Percentiles rank a stretch among this genome's conserved stretches.
Conservation (phyloP, 1,140 invertebrate species). For the Ceratosolen fusciceps region DNA sequence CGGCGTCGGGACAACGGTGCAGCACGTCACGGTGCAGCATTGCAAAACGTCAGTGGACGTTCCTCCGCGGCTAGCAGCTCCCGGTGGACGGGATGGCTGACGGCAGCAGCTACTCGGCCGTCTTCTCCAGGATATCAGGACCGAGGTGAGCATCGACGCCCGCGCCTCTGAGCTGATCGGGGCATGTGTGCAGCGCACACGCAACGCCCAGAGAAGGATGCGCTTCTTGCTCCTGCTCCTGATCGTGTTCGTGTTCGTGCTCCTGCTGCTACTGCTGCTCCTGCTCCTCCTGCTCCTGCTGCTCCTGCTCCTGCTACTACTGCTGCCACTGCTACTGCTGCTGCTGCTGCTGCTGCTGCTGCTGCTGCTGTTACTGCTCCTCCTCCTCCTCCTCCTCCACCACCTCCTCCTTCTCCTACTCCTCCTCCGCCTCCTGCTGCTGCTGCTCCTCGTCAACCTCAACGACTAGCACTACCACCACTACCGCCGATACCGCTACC, state of each 20-base stretch:
- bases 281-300: too few relatives aligned
- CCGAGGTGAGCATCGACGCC: conserved; percentile 39
- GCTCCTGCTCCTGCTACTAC: too few relatives aligned
- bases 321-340: too few relatives aligned
- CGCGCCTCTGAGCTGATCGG: neutral
- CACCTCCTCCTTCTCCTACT: too few relatives aligned
- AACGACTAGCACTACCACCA: too few relatives aligned
- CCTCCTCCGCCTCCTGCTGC: too few relatives aligned
- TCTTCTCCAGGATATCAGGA: conserved; percentile 21
- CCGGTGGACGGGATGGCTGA: too few relatives aligned
- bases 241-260: neutral
- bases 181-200: conserved; percentile 7
- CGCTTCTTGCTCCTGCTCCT: conserved; percentile 5
- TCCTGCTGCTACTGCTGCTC: neutral
- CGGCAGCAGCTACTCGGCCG: neutral
- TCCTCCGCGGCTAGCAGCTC: conserved; percentile 12
- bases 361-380: too few relatives aligned
- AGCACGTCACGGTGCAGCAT: conserved; percentile 15
- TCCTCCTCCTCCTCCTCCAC: too few relatives aligned
- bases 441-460: too few relatives aligned
- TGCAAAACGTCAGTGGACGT: conserved; percentile 11
- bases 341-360: too few relatives aligned
- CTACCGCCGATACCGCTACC: too few relatives aligned
- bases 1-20: neutral
- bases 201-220: neutral